These are phyloP conservation scores for Heteractis magnifica DNA, from an alignment of 92 coral and sea anemone genomes.

Conservation along the genomic window DNA sequence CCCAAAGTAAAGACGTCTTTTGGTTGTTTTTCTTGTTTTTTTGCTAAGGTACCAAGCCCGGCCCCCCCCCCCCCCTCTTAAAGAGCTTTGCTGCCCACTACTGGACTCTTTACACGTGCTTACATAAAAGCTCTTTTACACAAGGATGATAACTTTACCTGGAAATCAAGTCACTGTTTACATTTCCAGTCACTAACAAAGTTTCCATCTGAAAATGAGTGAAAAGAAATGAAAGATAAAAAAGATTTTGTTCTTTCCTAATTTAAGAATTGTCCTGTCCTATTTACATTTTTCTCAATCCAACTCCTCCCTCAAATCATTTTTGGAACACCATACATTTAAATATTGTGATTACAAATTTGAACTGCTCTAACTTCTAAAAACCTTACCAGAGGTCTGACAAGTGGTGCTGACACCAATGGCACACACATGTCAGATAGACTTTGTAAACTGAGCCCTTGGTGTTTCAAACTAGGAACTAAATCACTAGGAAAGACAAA, in stretches of 20 bases:
- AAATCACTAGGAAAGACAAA: conserved; percentile 16
- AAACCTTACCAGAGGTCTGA: conserved; percentile 64
- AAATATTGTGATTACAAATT: background rate
- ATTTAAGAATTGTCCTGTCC: no score
- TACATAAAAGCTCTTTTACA: background rate
- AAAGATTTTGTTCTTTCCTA: background rate
- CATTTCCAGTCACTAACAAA: conserved; percentile 14
- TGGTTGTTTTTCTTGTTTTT: no score
- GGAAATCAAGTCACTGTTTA: conserved; percentile 14
- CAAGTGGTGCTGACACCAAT: conserved; percentile 44
- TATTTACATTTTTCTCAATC: no score
- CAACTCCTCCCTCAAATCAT: background rate
- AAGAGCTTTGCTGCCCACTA: no score
- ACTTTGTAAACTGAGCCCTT: conserved; percentile 58
- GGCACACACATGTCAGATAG: conserved; percentile 80
- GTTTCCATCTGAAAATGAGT: conserved; percentile 11
- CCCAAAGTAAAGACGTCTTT: no score
- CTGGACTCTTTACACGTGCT: background rate
- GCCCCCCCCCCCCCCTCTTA: no score
- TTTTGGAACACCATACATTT: no score
- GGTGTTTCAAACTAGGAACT: conserved; percentile 17
- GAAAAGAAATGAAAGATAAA: background rate
- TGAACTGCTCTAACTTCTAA: background rate
- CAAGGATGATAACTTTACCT: conserved; percentile 1
- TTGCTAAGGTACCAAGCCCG: no score